Evolutionary conservation across 92 coral and sea anemone genomes (phyloP).

Genomic region (Micromussa lordhowensis): DNA sequence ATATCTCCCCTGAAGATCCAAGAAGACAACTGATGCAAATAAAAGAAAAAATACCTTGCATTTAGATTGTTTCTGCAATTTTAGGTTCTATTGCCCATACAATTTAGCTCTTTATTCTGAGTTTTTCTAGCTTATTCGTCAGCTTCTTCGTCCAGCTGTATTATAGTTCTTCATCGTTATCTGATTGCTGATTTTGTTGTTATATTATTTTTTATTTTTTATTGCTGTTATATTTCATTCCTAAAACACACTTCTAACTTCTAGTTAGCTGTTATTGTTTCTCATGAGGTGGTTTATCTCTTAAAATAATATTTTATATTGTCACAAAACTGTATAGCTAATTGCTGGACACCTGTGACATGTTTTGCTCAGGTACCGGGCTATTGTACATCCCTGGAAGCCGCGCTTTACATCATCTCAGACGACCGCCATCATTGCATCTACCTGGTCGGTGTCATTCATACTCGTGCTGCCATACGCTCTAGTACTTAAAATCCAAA

Average conservation of each 20-base stretch:
- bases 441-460: slow-evolving; percentile 78
- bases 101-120: too few species aligned
- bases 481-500: slow-evolving; percentile 62
- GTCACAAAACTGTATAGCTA: not conserved
- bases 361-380: slow-evolving; percentile 69
- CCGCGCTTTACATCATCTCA: slow-evolving; percentile 69
- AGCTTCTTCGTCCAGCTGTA: not conserved
- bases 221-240: too few species aligned
- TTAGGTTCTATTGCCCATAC: too few species aligned
- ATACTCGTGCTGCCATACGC: slow-evolving; percentile 83
- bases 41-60: too few species aligned
- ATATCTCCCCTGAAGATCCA: too few species aligned
- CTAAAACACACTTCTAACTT: not conserved
- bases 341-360: not conserved
- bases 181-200: too few species aligned
- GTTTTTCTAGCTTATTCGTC: too few species aligned
- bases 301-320: too few species aligned
- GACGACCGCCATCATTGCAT: slow-evolving; percentile 61
- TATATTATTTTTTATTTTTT: too few species aligned
- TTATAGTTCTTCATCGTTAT: not conserved
- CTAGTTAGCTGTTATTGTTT: not conserved
- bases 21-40: too few species aligned
- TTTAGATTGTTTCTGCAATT: too few species aligned
- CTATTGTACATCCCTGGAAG: slow-evolving; percentile 86
- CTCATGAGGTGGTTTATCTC: not conserved